Percentiles rank a stretch among this genome's conserved stretches.
Evolutionary conservation across 2,888 invertebrate genomes (phyloP).

Genomic region (Smittia sp.): DNA sequence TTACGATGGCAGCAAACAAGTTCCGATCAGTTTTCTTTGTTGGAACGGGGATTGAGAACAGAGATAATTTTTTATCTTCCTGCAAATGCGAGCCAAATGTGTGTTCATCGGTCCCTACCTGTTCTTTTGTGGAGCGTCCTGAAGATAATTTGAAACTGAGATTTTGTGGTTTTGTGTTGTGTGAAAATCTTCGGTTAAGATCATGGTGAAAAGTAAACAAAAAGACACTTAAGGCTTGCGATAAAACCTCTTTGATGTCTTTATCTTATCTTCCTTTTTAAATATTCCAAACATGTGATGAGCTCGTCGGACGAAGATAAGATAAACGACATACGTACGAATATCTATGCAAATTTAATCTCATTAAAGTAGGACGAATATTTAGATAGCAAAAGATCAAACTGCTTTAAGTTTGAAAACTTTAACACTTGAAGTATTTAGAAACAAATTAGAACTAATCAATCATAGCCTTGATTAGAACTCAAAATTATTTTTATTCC

Average conservation of each 20-base stretch:
- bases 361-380: no score
- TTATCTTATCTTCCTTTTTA: constrained; percentile 7
- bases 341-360: not conserved
- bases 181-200: constrained; percentile 25
- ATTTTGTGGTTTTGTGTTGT: constrained; percentile 31
- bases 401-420: no score
- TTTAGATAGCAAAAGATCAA: no score
- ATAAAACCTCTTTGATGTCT: not conserved
- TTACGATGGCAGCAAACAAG: not conserved
- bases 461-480: no score
- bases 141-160: constrained; percentile 37
- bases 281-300: no score
- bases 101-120: constrained; percentile 8
- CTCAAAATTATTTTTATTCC: constrained; percentile 44
- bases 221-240: not conserved
- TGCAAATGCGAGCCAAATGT: constrained; percentile 15
- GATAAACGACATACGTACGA: not conserved
- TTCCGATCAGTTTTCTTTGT: not conserved
- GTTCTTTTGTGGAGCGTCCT: not conserved
- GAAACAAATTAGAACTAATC: not conserved
- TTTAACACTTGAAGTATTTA: not conserved
- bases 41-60: constrained; percentile 11
- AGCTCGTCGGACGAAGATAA: not conserved
- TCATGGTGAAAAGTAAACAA: not conserved
- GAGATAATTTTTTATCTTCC: constrained; percentile 40